Evolutionary conservation across 1,140 invertebrate genomes (phyloP), one percentile per base, ranked within the genome.

Genomic region (Daktulosphaira vitifoliae): DNA sequence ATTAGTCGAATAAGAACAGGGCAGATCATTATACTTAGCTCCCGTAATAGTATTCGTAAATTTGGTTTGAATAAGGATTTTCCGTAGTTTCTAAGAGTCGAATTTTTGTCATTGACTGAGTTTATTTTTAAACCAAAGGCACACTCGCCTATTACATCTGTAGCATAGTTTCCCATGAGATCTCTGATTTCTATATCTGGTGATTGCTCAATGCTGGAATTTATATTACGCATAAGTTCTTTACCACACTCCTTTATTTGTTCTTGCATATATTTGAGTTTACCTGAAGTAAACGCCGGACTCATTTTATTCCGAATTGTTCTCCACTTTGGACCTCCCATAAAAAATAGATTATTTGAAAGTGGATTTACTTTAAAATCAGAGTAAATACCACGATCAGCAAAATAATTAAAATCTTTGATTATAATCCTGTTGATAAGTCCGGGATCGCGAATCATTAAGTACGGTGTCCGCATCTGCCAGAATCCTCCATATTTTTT

Each of bases 221-320:
- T 0, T 4, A 29, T 16, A 9, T 52, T 52, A 13, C 16, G 16
- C 50, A 52, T 52, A 6, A 52, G 18, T 20, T 15, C 29, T 7
- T 44, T 22, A 11, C 29, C 22, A 6, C 49, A 80, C 22, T 74
- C 68, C 1, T 73, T 33, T 62, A 81, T 77, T 1, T 78, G 67
- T 2, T 75, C 69, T 66, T 75, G 77, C 77, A 81, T 80, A n/a
- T 74, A 71, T 69, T 79, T 82, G 66, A 84, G 75, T 70, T 82
- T 82, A 0, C 76, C 78, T 67, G 77, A 70, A 26, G 80, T 80
- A 66, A 84, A 83, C 4, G 81, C 76, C 15, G 80, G 78, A 1
- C 78, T 76, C 1, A 83, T 69, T 49, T 78, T 78, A n/a, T 69
- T 74, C 20, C 82, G 71, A 2, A 83, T 70, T 18, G 76, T 70